phyloP scores from a whole-genome alignment of 2,113 vertebrate species.

The Petaurus breviceps region DNA sequence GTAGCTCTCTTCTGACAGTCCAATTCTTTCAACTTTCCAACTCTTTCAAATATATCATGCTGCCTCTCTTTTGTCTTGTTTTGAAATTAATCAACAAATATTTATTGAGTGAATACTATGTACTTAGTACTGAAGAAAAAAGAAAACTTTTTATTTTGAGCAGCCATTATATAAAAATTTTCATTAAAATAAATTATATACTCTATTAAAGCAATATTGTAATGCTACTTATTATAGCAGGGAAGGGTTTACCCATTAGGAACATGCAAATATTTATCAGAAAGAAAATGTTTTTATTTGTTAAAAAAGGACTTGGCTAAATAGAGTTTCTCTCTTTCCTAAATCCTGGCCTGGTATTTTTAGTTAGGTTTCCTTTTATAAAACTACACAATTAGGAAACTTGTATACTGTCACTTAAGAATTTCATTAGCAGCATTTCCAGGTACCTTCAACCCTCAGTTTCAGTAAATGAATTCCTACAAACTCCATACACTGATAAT shows the following conservation, averaged over 20 bases:
- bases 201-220: not conserved
- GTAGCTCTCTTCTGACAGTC: not conserved
- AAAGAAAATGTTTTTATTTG: not conserved
- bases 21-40: not conserved
- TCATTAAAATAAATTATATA: slow-evolving; percentile 10
- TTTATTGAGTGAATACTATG: not conserved
- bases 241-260: not conserved
- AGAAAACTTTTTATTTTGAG: slow-evolving; percentile 43
- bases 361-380: not conserved
- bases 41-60: not conserved
- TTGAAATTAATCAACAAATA: slow-evolving; percentile 16
- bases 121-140: not conserved
- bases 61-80: not conserved
- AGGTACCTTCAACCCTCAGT: not conserved
- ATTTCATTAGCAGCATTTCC: not conserved
- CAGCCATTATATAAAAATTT: not conserved
- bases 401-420: not conserved
- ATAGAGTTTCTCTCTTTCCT: not conserved
- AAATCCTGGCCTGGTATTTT: not conserved
- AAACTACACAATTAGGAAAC: not conserved
- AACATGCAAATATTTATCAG: no score
- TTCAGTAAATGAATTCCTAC: not conserved
- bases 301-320: not conserved
- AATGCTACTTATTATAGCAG: slow-evolving; percentile 4
- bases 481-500: not conserved